Conservation (phyloP, 30 jellyfish, hydroid and myxozoan species). For the Cassiopea andromeda region DNA sequence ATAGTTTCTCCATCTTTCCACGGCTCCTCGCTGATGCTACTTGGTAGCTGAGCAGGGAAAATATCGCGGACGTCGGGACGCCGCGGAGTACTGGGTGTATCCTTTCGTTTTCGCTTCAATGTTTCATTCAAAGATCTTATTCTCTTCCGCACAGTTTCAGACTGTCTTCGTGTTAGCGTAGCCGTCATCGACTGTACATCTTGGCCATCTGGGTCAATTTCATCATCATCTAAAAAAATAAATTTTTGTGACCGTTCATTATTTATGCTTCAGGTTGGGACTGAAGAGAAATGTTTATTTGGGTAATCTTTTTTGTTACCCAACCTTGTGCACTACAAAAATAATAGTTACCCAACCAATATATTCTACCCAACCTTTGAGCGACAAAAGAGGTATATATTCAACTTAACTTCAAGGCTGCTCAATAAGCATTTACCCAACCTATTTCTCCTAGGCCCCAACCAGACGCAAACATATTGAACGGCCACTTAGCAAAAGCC, state of each 20-base stretch:
- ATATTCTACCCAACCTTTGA: too few species aligned
- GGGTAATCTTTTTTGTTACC: too few species aligned
- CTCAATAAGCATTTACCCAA: too few species aligned
- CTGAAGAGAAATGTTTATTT: neutral
- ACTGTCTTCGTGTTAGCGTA: slow-evolving; percentile 91
- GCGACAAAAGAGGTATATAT: too few species aligned
- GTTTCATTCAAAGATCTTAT: slow-evolving; percentile 92
- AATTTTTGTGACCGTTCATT: too few species aligned
- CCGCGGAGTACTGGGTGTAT: slow-evolving; percentile 27
- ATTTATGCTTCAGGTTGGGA: too few species aligned
- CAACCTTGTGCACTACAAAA: too few species aligned
- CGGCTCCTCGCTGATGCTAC: slow-evolving; percentile 12
- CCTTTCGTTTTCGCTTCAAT: slow-evolving; percentile 57
- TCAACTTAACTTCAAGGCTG: too few species aligned
- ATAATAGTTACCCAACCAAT: too few species aligned
- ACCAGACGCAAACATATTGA: too few species aligned
- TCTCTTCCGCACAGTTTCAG: slow-evolving; percentile 91
- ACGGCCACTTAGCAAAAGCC: too few species aligned
- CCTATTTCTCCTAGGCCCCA: too few species aligned
- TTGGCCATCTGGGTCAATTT: slow-evolving; percentile 80
- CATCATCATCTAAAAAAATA: slow-evolving; percentile 54
- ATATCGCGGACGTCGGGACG: slow-evolving; percentile 68
- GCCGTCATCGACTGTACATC: slow-evolving; percentile 80
- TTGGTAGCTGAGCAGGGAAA: slow-evolving; percentile 62
- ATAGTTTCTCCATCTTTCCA: neutral